Evolutionary conservation across 1,140 invertebrate species (phyloP).

Genomic region (Ceratitis capitata): DNA sequence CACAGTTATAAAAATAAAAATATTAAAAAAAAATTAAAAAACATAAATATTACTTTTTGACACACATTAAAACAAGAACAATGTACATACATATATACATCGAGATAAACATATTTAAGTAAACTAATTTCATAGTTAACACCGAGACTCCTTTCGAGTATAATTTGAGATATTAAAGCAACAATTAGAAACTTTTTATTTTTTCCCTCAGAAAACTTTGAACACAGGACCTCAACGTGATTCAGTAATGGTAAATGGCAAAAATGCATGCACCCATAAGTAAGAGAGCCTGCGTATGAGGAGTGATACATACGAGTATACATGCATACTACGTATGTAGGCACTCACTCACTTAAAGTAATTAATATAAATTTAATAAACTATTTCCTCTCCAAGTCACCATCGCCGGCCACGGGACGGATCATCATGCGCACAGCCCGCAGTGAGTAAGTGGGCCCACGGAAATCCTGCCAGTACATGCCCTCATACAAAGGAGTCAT

Average conservation of each 20-base stretch:
- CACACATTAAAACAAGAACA: neutral
- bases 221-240: neutral
- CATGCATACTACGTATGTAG: too few species aligned
- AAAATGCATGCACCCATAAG: neutral
- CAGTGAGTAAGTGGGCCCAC: slow-evolving; percentile 68
- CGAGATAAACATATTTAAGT: neutral
- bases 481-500: slow-evolving; percentile 64
- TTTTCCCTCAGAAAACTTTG: neutral
- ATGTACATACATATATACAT: slow-evolving; percentile 5
- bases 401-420: slow-evolving; percentile 56
- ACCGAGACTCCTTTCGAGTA: neutral
- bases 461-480: slow-evolving; percentile 71
- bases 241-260: neutral
- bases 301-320: neutral
- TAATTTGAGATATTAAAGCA: slow-evolving; percentile 2
- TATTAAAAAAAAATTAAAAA: neutral
- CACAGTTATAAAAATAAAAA: neutral
- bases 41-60: neutral
- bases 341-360: neutral
- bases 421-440: slow-evolving; percentile 68
- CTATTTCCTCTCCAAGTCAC: neutral
- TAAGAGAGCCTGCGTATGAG: neutral
- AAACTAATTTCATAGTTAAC: slow-evolving; percentile 16
- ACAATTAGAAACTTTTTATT: neutral
- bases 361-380: slow-evolving; percentile 1